A percentile compares a stretch with the other conserved stretches of the same genome.
Conservation (phyloP, 2,797 vertebrate genomes). For the Pyrocephalus nanus region DNA sequence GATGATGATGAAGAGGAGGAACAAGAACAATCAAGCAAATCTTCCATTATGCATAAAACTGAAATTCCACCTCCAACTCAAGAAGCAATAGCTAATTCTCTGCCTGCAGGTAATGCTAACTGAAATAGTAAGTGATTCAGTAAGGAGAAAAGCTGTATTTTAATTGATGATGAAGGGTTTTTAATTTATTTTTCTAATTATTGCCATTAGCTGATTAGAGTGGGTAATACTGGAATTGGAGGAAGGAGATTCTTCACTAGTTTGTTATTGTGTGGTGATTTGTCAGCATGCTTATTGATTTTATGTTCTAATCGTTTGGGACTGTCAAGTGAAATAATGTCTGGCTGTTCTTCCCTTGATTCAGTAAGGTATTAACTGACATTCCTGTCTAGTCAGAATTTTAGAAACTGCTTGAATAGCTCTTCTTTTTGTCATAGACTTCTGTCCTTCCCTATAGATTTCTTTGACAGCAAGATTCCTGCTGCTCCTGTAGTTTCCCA, state of each 20-base stretch:
- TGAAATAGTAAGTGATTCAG: background rate
- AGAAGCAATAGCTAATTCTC: conserved; percentile 43
- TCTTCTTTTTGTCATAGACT: background rate
- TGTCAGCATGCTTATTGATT: background rate
- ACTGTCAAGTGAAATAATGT: background rate
- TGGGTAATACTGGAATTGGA: background rate
- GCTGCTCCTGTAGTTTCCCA: conserved; percentile 81
- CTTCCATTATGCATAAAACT: conserved; percentile 1
- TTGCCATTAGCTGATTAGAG: background rate
- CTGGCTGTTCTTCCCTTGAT: background rate
- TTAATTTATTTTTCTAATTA: background rate
- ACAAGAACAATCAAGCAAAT: conserved; percentile 27
- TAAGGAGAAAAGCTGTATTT: background rate
- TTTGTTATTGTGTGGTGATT: background rate
- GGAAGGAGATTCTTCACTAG: background rate
- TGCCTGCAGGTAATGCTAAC: conserved; percentile 68
- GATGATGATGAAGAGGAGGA: conserved; percentile 68
- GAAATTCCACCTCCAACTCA: conserved; percentile 59
- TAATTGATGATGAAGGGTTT: background rate
- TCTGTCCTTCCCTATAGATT: conserved; percentile 74
- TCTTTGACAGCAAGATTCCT: conserved; percentile 83
- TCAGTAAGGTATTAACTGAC: background rate
- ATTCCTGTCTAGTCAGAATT: background rate
- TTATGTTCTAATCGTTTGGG: background rate
- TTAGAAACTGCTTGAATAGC: background rate